phyloP scores from a whole-genome alignment of 2,113 vertebrate species.

The Prinia subflava region DNA sequence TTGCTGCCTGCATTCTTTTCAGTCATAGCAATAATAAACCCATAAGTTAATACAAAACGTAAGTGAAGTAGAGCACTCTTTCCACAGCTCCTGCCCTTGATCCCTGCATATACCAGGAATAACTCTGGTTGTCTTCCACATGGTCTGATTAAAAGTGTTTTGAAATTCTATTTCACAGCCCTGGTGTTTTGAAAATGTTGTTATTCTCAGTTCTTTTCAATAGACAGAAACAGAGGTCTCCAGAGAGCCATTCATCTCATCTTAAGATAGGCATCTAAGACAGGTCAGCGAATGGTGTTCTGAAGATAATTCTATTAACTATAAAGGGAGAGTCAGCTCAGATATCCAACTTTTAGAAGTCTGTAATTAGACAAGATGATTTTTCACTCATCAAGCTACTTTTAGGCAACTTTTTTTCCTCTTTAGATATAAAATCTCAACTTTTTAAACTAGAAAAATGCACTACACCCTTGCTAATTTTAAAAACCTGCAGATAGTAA shows the following conservation, averaged over 20 bases:
- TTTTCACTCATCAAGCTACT: background rate
- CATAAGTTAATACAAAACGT: background rate
- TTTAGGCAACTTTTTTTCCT: background rate
- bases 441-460: background rate
- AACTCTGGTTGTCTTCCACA: background rate
- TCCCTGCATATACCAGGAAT: background rate
- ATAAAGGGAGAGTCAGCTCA: background rate
- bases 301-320: constrained; percentile 15
- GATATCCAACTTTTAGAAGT: background rate
- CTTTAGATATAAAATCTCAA: background rate
- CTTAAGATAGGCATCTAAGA: background rate
- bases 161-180: background rate
- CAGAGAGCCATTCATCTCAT: background rate
- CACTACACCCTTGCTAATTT: background rate
- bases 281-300: constrained; percentile 4
- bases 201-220: background rate
- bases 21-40: background rate
- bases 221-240: background rate
- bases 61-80: background rate
- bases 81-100: background rate
- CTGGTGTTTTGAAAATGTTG: constrained; percentile 14
- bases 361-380: background rate
- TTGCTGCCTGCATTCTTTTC: background rate
- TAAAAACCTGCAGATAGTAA: background rate
- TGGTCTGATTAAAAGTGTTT: background rate